phyloP scores from a whole-genome alignment of 2,113 vertebrate species.

The Entelurus aequoreus region DNA sequence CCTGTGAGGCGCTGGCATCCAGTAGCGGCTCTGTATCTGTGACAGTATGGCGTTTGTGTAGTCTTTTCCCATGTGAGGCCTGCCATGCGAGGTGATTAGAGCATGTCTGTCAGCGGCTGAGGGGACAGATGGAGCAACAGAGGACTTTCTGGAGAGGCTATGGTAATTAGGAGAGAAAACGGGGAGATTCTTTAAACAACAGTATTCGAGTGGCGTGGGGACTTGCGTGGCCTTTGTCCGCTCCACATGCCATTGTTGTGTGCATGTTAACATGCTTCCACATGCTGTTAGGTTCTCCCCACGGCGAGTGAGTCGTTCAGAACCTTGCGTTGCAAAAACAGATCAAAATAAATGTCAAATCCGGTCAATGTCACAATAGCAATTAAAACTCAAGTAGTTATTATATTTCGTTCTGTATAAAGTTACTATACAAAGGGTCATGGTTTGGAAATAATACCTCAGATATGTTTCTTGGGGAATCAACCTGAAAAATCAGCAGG shows the following conservation, averaged over 20 bases:
- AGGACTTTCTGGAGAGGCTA: slow-evolving; percentile 71
- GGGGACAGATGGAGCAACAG: slow-evolving; percentile 77
- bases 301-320: slow-evolving; percentile 12
- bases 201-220: slow-evolving; percentile 52
- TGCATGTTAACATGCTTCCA: slow-evolving; percentile 59
- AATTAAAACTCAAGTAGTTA: too few species aligned
- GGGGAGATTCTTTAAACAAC: slow-evolving; percentile 63
- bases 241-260: slow-evolving; percentile 60
- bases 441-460: too few species aligned
- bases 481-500: too few species aligned
- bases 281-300: slow-evolving; percentile 47
- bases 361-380: too few species aligned
- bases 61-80: slow-evolving; percentile 66
- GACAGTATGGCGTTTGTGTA: slow-evolving; percentile 59
- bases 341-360: too few species aligned
- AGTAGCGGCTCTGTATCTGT: slow-evolving; percentile 52
- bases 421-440: too few species aligned
- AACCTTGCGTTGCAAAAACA: slow-evolving; percentile 11
- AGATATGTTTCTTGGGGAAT: too few species aligned
- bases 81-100: slow-evolving; percentile 72
- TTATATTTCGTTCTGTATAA: too few species aligned
- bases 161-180: slow-evolving; percentile 74
- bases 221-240: slow-evolving; percentile 61
- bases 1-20: slow-evolving; percentile 64
- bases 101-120: slow-evolving; percentile 60